Evolutionary conservation across 1,140 invertebrate species (phyloP).

Genomic region (Listronotus bonariensis): DNA sequence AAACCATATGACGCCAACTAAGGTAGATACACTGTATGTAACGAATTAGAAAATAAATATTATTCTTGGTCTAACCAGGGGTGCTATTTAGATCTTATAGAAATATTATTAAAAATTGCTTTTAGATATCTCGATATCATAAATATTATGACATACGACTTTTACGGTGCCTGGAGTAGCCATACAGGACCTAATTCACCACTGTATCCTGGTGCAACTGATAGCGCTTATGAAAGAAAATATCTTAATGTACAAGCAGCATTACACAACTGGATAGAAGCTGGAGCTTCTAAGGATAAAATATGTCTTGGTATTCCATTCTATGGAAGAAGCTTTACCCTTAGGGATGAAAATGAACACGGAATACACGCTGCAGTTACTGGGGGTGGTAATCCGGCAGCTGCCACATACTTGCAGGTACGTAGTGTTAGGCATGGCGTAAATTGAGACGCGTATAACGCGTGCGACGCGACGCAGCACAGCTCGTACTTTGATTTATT

Average conservation of each 20-base stretch:
- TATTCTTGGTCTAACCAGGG: no score
- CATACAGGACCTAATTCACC: conserved; percentile 63
- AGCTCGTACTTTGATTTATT: no score
- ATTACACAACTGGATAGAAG: conserved; percentile 48
- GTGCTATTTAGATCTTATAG: no score
- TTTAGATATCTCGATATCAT: conserved; percentile 64
- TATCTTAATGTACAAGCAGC: conserved; percentile 25
- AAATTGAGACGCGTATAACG: no score
- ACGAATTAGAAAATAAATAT: no score
- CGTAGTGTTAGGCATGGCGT: no score
- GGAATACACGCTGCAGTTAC: conserved; percentile 58
- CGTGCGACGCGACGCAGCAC: no score
- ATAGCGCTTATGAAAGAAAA: conserved; percentile 51
- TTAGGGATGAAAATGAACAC: conserved; percentile 55
- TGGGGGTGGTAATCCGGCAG: conserved; percentile 51
- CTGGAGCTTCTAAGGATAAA: conserved; percentile 60
- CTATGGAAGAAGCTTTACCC: conserved; percentile 66
- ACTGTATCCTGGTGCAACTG: conserved; percentile 57
- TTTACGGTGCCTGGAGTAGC: conserved; percentile 67
- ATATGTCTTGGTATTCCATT: conserved; percentile 66
- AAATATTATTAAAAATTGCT: no score
- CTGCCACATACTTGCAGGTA: conserved; percentile 19
- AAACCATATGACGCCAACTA: no score
- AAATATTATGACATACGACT: conserved; percentile 72
- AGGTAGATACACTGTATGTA: no score